These are phyloP conservation scores for Crotalus tigris DNA, from an alignment of 2,113 vertebrate genomes.

Conservation along the genomic window DNA sequence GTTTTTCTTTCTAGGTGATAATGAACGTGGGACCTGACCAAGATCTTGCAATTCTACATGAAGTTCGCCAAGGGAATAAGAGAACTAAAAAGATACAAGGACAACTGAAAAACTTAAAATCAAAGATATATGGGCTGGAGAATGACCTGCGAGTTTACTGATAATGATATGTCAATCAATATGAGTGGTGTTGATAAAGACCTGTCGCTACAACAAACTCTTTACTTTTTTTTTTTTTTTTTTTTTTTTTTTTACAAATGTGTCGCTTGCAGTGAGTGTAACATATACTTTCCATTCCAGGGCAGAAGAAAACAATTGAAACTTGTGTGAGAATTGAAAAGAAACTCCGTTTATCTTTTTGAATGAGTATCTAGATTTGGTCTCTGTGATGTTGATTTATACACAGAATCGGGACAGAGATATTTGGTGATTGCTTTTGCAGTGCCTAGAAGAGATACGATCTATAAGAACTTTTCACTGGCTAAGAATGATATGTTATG, in stretches of 20 bases:
- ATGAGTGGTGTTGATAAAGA: conserved; percentile 2
- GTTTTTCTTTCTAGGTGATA: conserved; percentile 72
- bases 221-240: neutral
- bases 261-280: neutral
- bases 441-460: neutral
- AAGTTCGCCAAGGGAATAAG: conserved; percentile 82
- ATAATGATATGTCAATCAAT: conserved; percentile 40
- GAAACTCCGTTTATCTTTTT: neutral
- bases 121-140: conserved; percentile 88
- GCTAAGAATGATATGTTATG: neutral
- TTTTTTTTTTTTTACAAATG: conserved; percentile 13
- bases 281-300: neutral
- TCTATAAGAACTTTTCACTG: neutral
- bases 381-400: conserved; percentile 11
- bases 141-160: conserved; percentile 83
- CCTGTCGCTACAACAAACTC: neutral
- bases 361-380: neutral
- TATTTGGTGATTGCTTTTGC: neutral
- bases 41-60: conserved; percentile 86
- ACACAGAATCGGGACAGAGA: neutral
- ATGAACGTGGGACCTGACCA: conserved; percentile 80
- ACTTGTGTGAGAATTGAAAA: neutral
- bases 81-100: conserved; percentile 84
- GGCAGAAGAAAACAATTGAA: conserved; percentile 12
- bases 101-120: conserved; percentile 85